Percentiles rank a stretch among this genome's conserved stretches.
Conservation (phyloP, 2,797 vertebrate genomes). For the Pseudotriccus pelzelni region DNA sequence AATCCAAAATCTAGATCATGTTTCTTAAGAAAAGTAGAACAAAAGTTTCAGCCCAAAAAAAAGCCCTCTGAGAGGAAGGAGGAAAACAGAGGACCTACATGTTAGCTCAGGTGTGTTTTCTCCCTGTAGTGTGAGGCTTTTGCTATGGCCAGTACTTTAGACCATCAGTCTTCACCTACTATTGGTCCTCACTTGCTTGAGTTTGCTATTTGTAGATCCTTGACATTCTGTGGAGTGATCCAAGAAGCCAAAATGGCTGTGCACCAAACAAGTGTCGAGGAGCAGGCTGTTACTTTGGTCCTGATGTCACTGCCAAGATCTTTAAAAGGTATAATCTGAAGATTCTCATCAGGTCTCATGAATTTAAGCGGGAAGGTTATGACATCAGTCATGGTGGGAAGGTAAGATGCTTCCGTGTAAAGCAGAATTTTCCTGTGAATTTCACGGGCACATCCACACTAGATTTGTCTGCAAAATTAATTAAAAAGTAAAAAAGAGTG, state of each 20-base stretch:
- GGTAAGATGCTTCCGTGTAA: conserved; percentile 67
- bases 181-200: not conserved
- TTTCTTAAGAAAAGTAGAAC: not conserved
- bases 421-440: not conserved
- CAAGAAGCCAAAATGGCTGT: conserved; percentile 87
- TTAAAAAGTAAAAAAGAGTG: not conserved
- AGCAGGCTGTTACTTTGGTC: conserved; percentile 95
- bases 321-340: conserved; percentile 85
- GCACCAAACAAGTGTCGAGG: conserved; percentile 88
- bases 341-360: conserved; percentile 93
- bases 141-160: not conserved
- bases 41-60: not conserved
- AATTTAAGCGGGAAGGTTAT: conserved; percentile 95
- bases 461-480: not conserved
- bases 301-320: conserved; percentile 84
- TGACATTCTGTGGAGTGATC: conserved; percentile 96
- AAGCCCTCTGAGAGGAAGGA: not conserved
- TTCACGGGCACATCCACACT: not conserved
- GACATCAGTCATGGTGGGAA: conserved; percentile 90
- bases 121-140: not conserved
- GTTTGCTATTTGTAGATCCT: conserved; percentile 79
- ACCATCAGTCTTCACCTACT: not conserved
- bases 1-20: not conserved
- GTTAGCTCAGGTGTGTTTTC: not conserved
- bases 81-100: not conserved